A percentile compares a stretch with the other conserved stretches of the same genome.
phyloP scores from a whole-genome alignment of 2,888 invertebrate genomes.

The Synanthedon andrenaeformis region DNA sequence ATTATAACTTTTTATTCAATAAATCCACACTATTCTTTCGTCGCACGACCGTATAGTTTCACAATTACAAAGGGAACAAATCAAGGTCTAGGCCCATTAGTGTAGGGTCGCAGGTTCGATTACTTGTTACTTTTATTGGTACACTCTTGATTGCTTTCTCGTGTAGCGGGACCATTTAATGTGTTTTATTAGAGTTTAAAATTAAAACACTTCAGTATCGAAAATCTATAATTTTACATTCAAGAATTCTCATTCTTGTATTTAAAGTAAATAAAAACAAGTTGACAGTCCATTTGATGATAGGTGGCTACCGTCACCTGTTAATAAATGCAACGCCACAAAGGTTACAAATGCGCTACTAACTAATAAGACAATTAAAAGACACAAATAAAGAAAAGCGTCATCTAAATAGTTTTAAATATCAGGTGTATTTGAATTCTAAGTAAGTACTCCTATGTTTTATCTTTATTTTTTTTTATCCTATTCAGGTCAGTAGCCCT shows the following conservation, averaged over 20 bases:
- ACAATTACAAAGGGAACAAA: slow-evolving; percentile 8
- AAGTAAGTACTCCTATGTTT: too few species aligned
- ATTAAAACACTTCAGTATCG: too few species aligned
- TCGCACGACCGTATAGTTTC: background rate
- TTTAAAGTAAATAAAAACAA: background rate
- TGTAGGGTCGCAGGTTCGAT: slow-evolving; percentile 18
- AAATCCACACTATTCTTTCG: too few species aligned
- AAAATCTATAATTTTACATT: too few species aligned
- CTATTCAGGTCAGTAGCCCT: too few species aligned
- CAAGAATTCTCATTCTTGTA: too few species aligned
- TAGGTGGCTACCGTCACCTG: background rate
- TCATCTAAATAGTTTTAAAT: too few species aligned
- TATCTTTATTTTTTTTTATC: too few species aligned
- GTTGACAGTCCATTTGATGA: background rate
- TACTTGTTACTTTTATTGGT: slow-evolving; percentile 13
- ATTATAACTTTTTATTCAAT: too few species aligned
- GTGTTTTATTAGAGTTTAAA: too few species aligned
- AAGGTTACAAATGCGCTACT: background rate
- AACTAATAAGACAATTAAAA: background rate
- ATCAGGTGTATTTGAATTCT: too few species aligned
- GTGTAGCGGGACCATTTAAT: background rate
- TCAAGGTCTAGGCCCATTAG: slow-evolving; percentile 11
- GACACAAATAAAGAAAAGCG: too few species aligned
- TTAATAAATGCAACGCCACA: background rate
- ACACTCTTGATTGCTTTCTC: background rate